Conservation (phyloP, 2,888 invertebrate genomes). For the Noctua janthina region DNA sequence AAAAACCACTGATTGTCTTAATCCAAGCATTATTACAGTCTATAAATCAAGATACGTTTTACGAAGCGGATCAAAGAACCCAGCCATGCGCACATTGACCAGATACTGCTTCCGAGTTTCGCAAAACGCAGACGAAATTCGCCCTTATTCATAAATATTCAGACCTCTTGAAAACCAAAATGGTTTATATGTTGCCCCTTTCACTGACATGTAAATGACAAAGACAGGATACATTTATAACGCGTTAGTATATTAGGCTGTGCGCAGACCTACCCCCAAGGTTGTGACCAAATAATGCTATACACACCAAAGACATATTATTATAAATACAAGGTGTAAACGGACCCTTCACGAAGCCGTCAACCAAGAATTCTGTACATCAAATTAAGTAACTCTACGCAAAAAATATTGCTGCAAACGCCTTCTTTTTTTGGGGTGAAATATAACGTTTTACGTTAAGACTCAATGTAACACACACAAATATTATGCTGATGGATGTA, state of each 20-base stretch:
- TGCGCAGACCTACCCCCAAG: neutral
- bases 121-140: constrained; percentile 31
- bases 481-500: too few species aligned
- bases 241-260: neutral
- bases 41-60: constrained; percentile 44
- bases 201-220: neutral
- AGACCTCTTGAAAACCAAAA: neutral
- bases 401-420: too few species aligned
- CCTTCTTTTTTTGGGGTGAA: too few species aligned
- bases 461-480: too few species aligned
- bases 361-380: too few species aligned
- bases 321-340: neutral
- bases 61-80: constrained; percentile 48
- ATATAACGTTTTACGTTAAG: too few species aligned
- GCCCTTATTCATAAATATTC: constrained; percentile 37
- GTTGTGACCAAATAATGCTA: neutral
- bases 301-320: neutral
- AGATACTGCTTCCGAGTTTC: constrained; percentile 30
- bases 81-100: constrained; percentile 51
- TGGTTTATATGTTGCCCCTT: neutral
- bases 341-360: too few species aligned
- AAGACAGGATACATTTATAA: neutral
- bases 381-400: too few species aligned
- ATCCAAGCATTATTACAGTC: constrained; percentile 36
- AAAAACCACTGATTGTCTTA: constrained; percentile 12